Conservation (phyloP, 2,797 vertebrate genomes). For the Spinibarbus caldwelli region DNA sequence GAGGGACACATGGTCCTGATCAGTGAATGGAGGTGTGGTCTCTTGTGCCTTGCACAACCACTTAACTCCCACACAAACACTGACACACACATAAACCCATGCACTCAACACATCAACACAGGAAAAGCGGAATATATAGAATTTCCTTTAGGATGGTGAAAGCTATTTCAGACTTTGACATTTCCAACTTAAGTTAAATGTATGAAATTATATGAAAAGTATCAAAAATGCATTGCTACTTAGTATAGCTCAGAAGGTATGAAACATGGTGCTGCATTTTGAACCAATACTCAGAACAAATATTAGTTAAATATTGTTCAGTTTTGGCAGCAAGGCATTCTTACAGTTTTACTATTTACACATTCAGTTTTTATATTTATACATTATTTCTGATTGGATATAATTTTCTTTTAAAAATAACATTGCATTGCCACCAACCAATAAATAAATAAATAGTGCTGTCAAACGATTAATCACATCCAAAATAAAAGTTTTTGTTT, state of each 20-base stretch:
- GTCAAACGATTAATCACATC: no score
- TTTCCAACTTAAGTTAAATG: neutral
- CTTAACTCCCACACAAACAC: neutral
- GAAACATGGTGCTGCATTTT: neutral
- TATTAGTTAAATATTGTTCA: neutral
- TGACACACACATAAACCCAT: neutral
- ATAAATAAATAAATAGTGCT: no score
- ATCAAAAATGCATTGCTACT: neutral
- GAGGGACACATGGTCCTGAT: slow-evolving; percentile 58
- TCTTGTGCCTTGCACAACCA: slow-evolving; percentile 23
- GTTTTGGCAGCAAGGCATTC: neutral
- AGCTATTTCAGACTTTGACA: neutral
- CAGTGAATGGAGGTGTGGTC: slow-evolving; percentile 58
- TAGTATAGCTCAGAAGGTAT: neutral
- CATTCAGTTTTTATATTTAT: neutral
- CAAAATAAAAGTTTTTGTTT: no score
- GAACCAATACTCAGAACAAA: neutral
- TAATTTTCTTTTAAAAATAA: no score
- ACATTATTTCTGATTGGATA: neutral
- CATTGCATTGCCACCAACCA: no score
- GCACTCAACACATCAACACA: neutral
- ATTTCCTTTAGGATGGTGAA: neutral
- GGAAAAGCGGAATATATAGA: neutral
- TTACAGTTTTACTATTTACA: neutral
- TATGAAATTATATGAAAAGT: neutral